These are phyloP conservation scores for Mesocricetus auratus DNA, from an alignment of 2,113 vertebrate genomes.

Conservation along the genomic window DNA sequence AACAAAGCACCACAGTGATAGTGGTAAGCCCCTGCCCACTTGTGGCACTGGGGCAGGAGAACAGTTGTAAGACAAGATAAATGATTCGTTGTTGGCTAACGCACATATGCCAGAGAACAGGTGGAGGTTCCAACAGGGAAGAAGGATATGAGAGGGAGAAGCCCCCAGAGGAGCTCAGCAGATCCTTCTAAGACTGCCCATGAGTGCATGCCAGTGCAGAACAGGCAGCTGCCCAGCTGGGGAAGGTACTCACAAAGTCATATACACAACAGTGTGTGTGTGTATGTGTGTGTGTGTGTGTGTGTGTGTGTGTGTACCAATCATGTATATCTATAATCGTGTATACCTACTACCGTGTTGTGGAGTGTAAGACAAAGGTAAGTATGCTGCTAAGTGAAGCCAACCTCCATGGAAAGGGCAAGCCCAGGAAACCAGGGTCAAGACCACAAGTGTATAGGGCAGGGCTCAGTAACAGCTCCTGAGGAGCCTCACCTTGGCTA, in stretches of 20 bases:
- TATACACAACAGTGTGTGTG: background rate
- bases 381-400: background rate
- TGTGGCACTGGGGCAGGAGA: slow-evolving; percentile 51
- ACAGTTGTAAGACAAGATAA: background rate
- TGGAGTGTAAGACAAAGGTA: slow-evolving; percentile 7
- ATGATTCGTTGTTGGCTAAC: background rate
- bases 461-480: background rate
- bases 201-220: background rate
- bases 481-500: background rate
- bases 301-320: background rate
- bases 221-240: background rate
- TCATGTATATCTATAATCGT: background rate
- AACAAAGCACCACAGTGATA: slow-evolving; percentile 43
- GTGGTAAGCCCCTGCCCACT: slow-evolving; percentile 56
- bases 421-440: background rate
- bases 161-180: background rate
- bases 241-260: background rate
- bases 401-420: background rate
- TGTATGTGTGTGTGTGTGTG: background rate
- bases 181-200: background rate
- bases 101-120: slow-evolving; percentile 41
- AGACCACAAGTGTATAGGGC: background rate
- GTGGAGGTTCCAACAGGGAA: background rate
- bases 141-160: background rate
- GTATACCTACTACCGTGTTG: background rate